Percentiles rank a stretch among this genome's conserved stretches.
These are phyloP conservation scores for Rhaphigaster nebulosa DNA, from an alignment of 2,888 invertebrate species.

Conservation along the genomic window DNA sequence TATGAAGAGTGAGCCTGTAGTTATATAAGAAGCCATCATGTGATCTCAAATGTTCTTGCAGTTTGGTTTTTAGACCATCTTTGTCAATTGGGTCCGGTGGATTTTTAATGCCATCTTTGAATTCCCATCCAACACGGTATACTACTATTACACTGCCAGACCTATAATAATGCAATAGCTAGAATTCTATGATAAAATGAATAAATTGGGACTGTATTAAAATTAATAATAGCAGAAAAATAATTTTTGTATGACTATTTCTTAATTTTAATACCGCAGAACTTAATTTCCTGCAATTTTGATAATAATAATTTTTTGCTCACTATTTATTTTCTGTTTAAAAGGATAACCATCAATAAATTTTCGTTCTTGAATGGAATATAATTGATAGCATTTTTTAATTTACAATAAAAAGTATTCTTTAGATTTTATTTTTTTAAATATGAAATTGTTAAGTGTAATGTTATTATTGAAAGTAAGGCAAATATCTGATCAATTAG, in stretches of 20 bases:
- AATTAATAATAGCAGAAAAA: not conserved
- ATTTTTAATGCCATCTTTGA: constrained; percentile 71
- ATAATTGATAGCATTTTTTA: too few relatives aligned
- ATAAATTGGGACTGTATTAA: too few relatives aligned
- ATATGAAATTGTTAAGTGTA: too few relatives aligned
- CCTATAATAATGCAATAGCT: constrained; percentile 69
- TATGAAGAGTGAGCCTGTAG: constrained; percentile 71
- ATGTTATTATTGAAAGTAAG: not conserved
- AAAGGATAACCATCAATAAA: too few relatives aligned
- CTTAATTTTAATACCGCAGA: too few relatives aligned
- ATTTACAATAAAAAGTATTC: too few relatives aligned
- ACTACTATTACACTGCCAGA: constrained; percentile 77
- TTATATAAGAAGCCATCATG: constrained; percentile 72
- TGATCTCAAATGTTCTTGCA: constrained; percentile 71
- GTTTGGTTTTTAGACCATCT: constrained; percentile 70
- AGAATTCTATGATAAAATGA: not conserved
- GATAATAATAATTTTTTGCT: too few relatives aligned
- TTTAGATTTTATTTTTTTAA: too few relatives aligned
- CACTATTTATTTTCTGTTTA: too few relatives aligned
- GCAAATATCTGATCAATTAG: not conserved
- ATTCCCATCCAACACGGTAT: constrained; percentile 78
- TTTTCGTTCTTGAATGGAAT: too few relatives aligned
- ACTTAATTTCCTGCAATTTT: too few relatives aligned
- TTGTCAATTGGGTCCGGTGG: constrained; percentile 72
- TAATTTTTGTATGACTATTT: too few relatives aligned